Percentiles rank a stretch among this genome's conserved stretches.
phyloP scores from a whole-genome alignment of 2,797 vertebrate genomes.

The Sebastes steindachneri region DNA sequence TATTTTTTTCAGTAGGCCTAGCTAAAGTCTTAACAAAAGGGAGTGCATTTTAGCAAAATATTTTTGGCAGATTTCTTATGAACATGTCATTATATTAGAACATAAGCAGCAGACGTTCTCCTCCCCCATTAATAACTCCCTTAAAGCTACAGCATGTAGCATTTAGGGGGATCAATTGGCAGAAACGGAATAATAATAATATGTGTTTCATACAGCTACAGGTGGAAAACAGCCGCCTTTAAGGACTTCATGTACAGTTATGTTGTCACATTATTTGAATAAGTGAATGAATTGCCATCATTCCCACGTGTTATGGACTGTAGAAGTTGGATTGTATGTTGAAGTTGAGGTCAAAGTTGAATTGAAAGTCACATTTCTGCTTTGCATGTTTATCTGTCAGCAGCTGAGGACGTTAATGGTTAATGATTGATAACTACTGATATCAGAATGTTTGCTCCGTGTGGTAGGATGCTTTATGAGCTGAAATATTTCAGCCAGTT shows the following conservation, averaged over 20 bases:
- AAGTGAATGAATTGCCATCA: background rate
- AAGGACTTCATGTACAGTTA: background rate
- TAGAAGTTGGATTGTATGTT: background rate
- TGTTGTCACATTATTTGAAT: background rate
- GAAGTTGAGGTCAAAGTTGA: background rate
- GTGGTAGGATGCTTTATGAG: background rate
- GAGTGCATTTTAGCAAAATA: too few species aligned
- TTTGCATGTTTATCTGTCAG: background rate
- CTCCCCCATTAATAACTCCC: background rate
- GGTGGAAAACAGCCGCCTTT: background rate
- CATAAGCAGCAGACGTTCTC: background rate
- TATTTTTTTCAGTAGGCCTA: too few species aligned
- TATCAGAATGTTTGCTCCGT: background rate
- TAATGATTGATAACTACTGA: slow-evolving; percentile 11
- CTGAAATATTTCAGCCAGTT: background rate
- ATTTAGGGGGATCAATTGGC: accelerated
- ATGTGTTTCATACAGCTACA: background rate
- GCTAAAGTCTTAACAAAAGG: too few species aligned
- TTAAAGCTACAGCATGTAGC: too few species aligned
- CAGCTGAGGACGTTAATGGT: slow-evolving; percentile 4
- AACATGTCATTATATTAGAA: background rate
- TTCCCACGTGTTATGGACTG: background rate
- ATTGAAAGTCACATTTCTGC: background rate
- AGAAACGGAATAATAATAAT: too few species aligned
- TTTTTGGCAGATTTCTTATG: too few species aligned